Evolutionary conservation across 1,140 invertebrate genomes (phyloP).

Genomic region (Trichonephila inaurata): DNA sequence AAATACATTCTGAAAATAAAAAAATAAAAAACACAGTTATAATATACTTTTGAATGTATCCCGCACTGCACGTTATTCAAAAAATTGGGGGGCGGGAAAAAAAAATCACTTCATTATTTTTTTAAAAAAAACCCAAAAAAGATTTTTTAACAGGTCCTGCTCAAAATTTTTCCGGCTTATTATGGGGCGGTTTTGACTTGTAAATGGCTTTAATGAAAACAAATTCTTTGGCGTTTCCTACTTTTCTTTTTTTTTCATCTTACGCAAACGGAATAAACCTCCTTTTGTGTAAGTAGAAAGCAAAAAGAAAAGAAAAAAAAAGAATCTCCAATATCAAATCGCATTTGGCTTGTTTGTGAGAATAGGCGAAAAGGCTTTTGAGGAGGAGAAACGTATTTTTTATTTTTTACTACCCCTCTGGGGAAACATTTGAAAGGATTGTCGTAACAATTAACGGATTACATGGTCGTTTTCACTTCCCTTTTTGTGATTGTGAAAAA

Average conservation of each 20-base stretch:
- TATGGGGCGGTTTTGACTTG: constrained; percentile 23
- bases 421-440: not conserved
- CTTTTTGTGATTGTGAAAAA: not conserved
- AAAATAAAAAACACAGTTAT: too few species aligned
- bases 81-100: not conserved
- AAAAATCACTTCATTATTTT: constrained; percentile 53
- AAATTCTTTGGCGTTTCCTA: constrained; percentile 6
- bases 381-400: not conserved
- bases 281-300: not conserved
- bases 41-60: too few species aligned
- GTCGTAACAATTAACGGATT: constrained; percentile 7
- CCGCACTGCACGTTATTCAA: too few species aligned
- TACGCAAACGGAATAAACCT: constrained; percentile 4
- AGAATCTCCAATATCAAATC: not conserved
- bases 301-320: not conserved
- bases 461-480: not conserved
- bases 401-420: not conserved
- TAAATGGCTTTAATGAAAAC: constrained; percentile 58
- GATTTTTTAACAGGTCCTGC: not conserved
- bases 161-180: constrained; percentile 6
- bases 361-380: constrained; percentile 19
- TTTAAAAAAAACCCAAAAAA: constrained; percentile 20
- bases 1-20: not conserved
- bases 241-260: not conserved
- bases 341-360: constrained; percentile 10